Base-by-base conservation (phyloP, 2,797 vertebrate genomes). In the Lepus townsendii region DNA sequence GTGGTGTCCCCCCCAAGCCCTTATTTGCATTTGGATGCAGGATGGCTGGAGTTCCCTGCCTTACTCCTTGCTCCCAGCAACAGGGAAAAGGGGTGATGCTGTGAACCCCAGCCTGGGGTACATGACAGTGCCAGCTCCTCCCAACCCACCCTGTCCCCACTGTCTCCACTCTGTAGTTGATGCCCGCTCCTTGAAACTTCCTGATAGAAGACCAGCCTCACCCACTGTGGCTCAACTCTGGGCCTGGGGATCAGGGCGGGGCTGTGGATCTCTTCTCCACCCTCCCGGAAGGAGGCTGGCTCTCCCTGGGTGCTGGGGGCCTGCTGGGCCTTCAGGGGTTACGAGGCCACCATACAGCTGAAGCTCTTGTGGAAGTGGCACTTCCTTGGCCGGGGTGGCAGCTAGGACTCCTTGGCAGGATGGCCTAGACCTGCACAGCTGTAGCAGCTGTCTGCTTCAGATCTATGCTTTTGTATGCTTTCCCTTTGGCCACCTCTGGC, bases 281-380 rank as follows among this genome's bases (percentile, higher is more conserved):
- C 99, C 95, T 98, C 99, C 97, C 98, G 98, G 94, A 98, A 98
- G 97, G 98, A 98, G 87, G 98, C 97, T 7, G 98, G 98, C 95
- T 99, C 99, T 97, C 99, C 99, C 99, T 99, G 99, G 97, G 99
- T 99, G 96, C 98, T 98, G 71, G 99, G 98, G 0, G 99, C 98
- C 98, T 99, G 99, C 98, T 99, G 99, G 95, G 99, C 98, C 98
- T 99, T 99, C 87, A 98, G 96, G 26, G 99, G 99, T 97, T 99
- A 99, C 93, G 98, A 99, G 97, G 99, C 99, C 16, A 99, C 99
- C 99, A 99, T 99, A 98, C 99, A 99, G 92, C 98, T 98, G 35
- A 99, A 98, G 97, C 99, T 99, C 98, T 99, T 99, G 98, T 99
- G 99, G 98, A 99, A 99, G 98, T 99, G 99, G 98, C 99, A 99